Conservation (phyloP, 2,888 invertebrate genomes). For the Tenthredo distinguenda region DNA sequence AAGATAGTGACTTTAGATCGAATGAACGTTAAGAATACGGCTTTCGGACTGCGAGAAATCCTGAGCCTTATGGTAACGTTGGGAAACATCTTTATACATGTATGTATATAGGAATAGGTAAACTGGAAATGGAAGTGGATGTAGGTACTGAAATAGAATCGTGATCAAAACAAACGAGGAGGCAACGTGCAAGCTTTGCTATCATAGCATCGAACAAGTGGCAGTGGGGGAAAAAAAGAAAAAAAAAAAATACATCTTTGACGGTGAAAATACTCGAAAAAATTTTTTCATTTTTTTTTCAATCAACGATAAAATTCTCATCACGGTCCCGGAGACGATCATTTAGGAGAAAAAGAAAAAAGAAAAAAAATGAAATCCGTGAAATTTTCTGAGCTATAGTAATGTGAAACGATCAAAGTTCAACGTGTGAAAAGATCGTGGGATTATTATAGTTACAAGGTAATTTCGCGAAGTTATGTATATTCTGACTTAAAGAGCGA, state of each 20-base stretch:
- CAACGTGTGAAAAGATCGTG: background rate
- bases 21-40: background rate
- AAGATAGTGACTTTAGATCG: constrained; percentile 8
- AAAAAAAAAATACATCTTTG: background rate
- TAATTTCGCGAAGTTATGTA: background rate
- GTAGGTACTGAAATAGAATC: constrained; percentile 29
- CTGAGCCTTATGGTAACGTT: background rate
- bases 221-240: background rate
- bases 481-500: background rate
- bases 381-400: no score
- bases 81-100: constrained; percentile 17
- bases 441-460: background rate
- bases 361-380: background rate
- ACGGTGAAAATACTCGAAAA: background rate
- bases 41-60: constrained; percentile 19
- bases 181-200: background rate
- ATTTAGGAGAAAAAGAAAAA: no score
- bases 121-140: constrained; percentile 1
- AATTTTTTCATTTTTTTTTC: background rate
- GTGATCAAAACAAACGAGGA: constrained; percentile 21
- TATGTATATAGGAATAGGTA: background rate
- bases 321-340: no score
- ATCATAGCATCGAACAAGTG: background rate
- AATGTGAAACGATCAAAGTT: no score
- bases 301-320: no score